Evolutionary conservation across 2,113 vertebrate genomes (phyloP).

Genomic region (Aythya baeri): DNA sequence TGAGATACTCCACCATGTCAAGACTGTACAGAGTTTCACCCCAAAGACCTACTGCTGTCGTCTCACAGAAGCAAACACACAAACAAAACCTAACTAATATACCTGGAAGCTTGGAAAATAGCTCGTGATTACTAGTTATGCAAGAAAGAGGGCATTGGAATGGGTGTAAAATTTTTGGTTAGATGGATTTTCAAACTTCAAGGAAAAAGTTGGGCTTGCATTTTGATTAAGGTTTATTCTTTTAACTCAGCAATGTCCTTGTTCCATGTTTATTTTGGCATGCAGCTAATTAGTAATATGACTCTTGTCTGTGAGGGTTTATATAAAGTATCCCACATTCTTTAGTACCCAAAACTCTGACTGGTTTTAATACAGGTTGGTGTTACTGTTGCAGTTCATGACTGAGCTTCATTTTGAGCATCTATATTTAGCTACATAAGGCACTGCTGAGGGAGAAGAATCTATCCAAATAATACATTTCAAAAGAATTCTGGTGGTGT

Average conservation of each 20-base stretch:
- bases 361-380: neutral
- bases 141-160: neutral
- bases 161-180: neutral
- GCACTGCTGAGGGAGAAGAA: neutral
- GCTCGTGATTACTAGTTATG: neutral
- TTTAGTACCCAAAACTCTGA: neutral
- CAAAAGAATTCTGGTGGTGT: neutral
- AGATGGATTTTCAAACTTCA: neutral
- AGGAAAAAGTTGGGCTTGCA: neutral
- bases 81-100: neutral
- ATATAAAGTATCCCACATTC: neutral
- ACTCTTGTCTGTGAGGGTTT: neutral
- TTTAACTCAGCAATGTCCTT: neutral
- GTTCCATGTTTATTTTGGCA: neutral
- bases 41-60: neutral
- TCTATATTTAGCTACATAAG: neutral
- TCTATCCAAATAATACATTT: neutral
- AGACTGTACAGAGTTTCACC: neutral
- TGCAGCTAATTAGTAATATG: neutral
- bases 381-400: neutral
- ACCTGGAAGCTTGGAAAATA: neutral
- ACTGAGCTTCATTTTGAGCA: neutral
- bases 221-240: neutral
- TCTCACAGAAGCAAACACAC: neutral
- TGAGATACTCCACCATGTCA: neutral